A percentile compares a stretch with the other conserved stretches of the same genome.
Conservation (phyloP, 2,888 invertebrate species). For the Sminthurinus aureus region DNA sequence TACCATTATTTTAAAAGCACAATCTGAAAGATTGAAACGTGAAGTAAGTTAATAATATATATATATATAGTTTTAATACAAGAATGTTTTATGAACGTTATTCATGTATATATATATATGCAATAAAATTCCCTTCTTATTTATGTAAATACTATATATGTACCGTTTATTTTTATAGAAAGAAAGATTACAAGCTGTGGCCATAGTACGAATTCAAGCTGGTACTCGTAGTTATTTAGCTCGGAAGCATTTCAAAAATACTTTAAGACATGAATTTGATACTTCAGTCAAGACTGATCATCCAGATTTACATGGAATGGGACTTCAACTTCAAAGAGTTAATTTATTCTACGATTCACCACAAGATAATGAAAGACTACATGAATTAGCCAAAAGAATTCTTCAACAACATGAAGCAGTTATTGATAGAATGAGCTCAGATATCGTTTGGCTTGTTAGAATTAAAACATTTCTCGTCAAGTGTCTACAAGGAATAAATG, state of each 20-base stretch:
- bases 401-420: conserved; percentile 9
- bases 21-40: conserved; percentile 84
- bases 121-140: not conserved
- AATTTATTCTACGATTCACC: conserved; percentile 48
- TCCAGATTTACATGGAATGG: conserved; percentile 39
- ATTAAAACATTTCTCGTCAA: conserved; percentile 35
- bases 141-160: conserved; percentile 3
- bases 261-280: conserved; percentile 76
- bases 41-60: conserved; percentile 69
- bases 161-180: conserved; percentile 60
- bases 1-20: conserved; percentile 78
- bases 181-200: conserved; percentile 66
- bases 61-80: not conserved
- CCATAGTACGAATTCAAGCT: conserved; percentile 75
- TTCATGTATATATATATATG: too few species aligned
- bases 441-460: conserved; percentile 36
- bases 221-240: conserved; percentile 78
- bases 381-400: conserved; percentile 37
- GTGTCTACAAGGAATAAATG: conserved; percentile 39
- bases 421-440: conserved; percentile 16
- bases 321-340: conserved; percentile 46
- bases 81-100: too few species aligned
- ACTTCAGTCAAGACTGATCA: conserved; percentile 13
- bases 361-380: conserved; percentile 36
- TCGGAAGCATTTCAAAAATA: conserved; percentile 73